Evolutionary conservation across 1,140 invertebrate species (phyloP).

Genomic region (Heliconius nattereri): DNA sequence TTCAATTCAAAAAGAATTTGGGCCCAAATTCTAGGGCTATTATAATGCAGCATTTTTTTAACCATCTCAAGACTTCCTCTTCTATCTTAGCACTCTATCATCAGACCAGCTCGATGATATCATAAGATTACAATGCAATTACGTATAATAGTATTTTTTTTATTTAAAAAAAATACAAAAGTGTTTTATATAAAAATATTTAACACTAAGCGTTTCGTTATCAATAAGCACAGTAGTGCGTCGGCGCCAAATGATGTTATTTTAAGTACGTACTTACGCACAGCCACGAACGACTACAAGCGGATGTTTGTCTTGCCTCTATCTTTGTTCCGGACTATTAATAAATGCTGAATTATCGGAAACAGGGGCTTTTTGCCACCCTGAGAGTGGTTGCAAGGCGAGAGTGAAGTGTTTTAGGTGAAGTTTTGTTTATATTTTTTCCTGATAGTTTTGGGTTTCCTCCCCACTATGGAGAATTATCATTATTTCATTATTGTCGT

Average conservation of each 20-base stretch:
- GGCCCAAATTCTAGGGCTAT: too few species aligned
- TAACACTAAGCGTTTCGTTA: conserved; percentile 32
- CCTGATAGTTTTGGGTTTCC: too few species aligned
- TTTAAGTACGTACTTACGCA: conserved; percentile 39
- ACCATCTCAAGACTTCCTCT: too few species aligned
- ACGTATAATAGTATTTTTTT: too few species aligned
- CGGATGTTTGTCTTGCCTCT: conserved; percentile 47
- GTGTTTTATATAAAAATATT: not conserved
- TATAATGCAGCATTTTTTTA: too few species aligned
- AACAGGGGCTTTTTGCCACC: conserved; percentile 19
- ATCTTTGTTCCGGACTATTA: conserved; percentile 30
- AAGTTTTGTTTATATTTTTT: not conserved
- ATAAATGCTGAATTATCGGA: conserved; percentile 28
- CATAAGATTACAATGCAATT: too few species aligned
- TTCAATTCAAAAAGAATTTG: too few species aligned
- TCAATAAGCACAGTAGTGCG: conserved; percentile 33
- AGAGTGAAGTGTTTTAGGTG: not conserved
- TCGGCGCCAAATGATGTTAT: conserved; percentile 47
- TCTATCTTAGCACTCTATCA: too few species aligned
- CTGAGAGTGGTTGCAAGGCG: conserved; percentile 12
- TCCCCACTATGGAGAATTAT: too few species aligned
- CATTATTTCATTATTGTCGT: too few species aligned
- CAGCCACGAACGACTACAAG: conserved; percentile 13
- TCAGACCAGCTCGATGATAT: too few species aligned
- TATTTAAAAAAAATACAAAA: too few species aligned